phyloP scores from a whole-genome alignment of 2,797 vertebrate species.

The Myotis findleyi region DNA sequence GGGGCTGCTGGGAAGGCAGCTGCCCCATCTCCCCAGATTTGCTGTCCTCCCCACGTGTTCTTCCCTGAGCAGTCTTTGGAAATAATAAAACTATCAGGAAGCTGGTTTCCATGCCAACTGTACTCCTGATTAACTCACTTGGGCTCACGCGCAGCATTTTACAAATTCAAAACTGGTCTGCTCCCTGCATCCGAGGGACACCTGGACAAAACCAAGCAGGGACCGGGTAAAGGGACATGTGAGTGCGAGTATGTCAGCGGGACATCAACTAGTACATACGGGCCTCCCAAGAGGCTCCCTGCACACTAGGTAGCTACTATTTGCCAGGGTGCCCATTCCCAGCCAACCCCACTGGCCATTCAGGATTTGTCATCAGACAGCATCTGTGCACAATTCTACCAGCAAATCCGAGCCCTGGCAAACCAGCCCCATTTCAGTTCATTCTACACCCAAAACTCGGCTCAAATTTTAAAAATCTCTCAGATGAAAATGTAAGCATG shows the following conservation, averaged over 20 bases:
- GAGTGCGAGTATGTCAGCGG: too few species aligned
- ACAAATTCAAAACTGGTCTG: neutral
- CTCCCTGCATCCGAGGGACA: neutral
- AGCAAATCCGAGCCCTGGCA: neutral
- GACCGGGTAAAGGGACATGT: too few species aligned
- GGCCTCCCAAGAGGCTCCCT: neutral
- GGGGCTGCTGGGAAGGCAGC: neutral
- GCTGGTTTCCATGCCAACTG: neutral
- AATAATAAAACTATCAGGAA: neutral
- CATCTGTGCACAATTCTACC: neutral
- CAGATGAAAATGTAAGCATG: neutral
- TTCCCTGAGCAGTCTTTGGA: neutral
- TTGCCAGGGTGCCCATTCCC: neutral
- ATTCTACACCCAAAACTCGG: neutral
- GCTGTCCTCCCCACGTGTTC: neutral
- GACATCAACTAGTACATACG: accelerated
- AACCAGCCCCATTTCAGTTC: neutral
- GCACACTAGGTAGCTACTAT: neutral
- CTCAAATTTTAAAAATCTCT: neutral
- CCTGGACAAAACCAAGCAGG: neutral
- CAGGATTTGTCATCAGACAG: neutral
- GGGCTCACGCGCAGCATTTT: neutral
- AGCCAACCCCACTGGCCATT: neutral
- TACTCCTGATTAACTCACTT: neutral
- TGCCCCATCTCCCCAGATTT: neutral